Conservation (phyloP, 2,797 vertebrate species). For the Alauda arvensis region DNA sequence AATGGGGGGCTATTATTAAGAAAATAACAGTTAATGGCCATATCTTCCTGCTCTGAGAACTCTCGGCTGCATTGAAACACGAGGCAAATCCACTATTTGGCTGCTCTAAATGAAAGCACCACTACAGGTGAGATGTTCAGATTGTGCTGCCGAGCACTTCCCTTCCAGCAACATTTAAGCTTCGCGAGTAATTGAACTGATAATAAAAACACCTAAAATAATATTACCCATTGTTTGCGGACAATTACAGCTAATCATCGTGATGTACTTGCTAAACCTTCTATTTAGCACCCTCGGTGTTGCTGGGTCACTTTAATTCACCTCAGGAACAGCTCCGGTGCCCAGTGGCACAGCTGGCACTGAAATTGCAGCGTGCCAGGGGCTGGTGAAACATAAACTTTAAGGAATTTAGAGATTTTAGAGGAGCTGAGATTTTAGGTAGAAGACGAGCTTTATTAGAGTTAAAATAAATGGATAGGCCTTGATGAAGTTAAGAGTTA, state of each 20-base stretch:
- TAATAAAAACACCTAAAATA: not conserved
- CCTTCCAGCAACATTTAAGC: not conserved
- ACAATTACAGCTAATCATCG: not conserved
- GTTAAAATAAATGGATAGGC: too few species aligned
- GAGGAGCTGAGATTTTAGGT: too few species aligned
- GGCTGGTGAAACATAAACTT: too few species aligned
- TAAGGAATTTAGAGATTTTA: too few species aligned
- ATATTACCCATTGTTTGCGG: not conserved
- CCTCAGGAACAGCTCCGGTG: not conserved
- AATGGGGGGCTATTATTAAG: slow-evolving; percentile 46
- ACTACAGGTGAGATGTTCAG: slow-evolving; percentile 18
- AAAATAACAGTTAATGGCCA: slow-evolving; percentile 58
- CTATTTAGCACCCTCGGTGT: not conserved
- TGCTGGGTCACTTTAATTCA: not conserved
- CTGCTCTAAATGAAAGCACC: slow-evolving; percentile 11
- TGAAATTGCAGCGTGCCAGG: not conserved
- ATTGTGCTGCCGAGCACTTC: not conserved
- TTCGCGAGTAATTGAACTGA: not conserved
- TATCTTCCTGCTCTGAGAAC: slow-evolving; percentile 41
- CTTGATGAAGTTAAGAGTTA: too few species aligned
- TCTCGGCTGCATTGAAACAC: slow-evolving; percentile 10
- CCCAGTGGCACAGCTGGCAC: not conserved
- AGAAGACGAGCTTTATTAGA: too few species aligned
- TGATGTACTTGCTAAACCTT: not conserved
- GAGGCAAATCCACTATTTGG: slow-evolving; percentile 31